phyloP scores from a whole-genome alignment of 2,113 vertebrate genomes.

The Siphamia tubifer region DNA sequence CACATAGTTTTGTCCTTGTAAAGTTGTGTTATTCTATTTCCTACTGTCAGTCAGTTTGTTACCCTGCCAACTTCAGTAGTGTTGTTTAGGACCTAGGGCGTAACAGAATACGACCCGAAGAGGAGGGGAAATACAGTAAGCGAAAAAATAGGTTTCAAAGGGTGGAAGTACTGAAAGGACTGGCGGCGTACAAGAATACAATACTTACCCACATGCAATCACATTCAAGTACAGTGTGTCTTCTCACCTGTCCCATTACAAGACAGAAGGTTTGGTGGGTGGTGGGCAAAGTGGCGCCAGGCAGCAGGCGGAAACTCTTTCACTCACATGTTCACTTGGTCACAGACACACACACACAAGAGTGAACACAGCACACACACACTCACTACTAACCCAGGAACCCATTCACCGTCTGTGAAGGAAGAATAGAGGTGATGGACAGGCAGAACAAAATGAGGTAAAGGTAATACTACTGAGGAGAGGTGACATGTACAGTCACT shows the following conservation, averaged over 20 bases:
- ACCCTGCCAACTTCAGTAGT: slow-evolving; percentile 11
- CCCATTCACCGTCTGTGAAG: slow-evolving; percentile 69
- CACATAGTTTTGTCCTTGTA: slow-evolving; percentile 10
- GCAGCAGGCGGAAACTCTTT: slow-evolving; percentile 45
- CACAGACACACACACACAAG: slow-evolving; percentile 36
- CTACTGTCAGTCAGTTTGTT: slow-evolving; percentile 13
- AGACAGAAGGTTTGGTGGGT: slow-evolving; percentile 35
- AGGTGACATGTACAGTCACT: slow-evolving; percentile 72
- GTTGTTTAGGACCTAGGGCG: slow-evolving; percentile 34
- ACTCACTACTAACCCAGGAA: slow-evolving; percentile 59
- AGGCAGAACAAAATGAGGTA: slow-evolving; percentile 76
- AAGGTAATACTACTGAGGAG: slow-evolving; percentile 78
- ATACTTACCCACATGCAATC: neutral
- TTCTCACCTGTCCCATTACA: slow-evolving; percentile 57
- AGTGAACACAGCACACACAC: slow-evolving; percentile 35
- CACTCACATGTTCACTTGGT: neutral
- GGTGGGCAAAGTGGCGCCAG: slow-evolving; percentile 76
- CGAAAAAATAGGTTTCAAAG: slow-evolving; percentile 39
- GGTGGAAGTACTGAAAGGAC: slow-evolving; percentile 42
- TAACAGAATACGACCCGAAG: slow-evolving; percentile 25
- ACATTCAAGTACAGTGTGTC: slow-evolving; percentile 20
- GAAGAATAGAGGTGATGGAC: slow-evolving; percentile 76
- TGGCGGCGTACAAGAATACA: neutral
- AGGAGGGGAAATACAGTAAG: neutral
- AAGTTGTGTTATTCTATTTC: neutral